These are phyloP conservation scores for Caenorhabditis briggsae DNA, from an alignment of 1,140 invertebrate species.

Conservation along the genomic window DNA sequence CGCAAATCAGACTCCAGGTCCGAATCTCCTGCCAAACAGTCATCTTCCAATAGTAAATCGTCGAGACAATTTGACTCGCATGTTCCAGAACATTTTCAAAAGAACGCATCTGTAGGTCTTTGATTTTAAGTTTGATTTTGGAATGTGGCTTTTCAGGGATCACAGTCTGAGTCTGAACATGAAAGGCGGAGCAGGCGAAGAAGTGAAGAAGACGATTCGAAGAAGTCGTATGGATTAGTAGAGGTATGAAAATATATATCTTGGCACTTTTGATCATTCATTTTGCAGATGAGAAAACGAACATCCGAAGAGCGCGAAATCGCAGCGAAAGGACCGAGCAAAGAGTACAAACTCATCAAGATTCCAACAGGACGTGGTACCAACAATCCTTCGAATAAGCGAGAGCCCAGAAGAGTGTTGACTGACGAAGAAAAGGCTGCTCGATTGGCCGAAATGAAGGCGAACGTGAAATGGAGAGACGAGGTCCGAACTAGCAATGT, in stretches of 20 bases:
- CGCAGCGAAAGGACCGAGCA: neutral
- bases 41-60: neutral
- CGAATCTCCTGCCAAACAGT: neutral
- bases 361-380: neutral
- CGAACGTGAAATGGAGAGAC: conserved; percentile 58
- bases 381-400: neutral
- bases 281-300: conserved; percentile 21
- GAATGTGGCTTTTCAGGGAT: neutral
- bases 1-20: neutral
- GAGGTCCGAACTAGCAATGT: conserved; percentile 35
- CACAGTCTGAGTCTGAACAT: conserved; percentile 4
- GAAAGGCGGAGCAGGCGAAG: neutral
- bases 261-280: neutral
- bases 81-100: conserved; percentile 8
- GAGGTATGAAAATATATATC: neutral
- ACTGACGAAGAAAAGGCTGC: conserved; percentile 59
- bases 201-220: neutral
- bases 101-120: neutral
- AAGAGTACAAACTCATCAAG: conserved; percentile 19
- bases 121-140: neutral
- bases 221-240: conserved; percentile 26
- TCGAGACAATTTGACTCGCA: conserved; percentile 16
- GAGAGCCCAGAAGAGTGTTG: conserved; percentile 35
- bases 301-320: neutral
- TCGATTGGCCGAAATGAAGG: conserved; percentile 54